Conservation (phyloP, 2,113 vertebrate species). For the Carettochelys insculpta region DNA sequence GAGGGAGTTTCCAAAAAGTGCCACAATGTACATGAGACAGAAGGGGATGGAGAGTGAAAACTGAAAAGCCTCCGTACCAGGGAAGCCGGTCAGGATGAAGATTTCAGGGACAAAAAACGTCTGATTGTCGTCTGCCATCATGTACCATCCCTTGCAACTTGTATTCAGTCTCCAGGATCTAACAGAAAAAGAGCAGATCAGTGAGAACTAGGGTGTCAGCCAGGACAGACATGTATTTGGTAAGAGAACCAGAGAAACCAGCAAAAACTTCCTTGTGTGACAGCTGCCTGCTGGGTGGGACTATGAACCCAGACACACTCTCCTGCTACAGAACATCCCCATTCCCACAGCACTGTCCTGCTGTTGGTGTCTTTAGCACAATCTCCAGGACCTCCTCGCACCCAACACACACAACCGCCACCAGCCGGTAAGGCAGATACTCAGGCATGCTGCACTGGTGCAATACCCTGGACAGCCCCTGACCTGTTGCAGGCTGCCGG, state of each 20-base stretch:
- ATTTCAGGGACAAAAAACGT: not conserved
- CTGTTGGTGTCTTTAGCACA: no score
- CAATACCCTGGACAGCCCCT: no score
- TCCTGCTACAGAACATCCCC: no score
- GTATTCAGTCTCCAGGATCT: not conserved
- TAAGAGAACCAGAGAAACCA: not conserved
- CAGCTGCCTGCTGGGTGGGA: no score
- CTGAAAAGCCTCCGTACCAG: conserved; percentile 32
- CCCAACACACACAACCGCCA: no score
- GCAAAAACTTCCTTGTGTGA: no score
- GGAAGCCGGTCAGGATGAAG: conserved; percentile 51
- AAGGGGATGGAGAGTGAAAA: conserved; percentile 46
- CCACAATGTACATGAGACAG: conserved; percentile 34
- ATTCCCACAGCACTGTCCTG: no score
- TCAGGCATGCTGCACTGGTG: no score
- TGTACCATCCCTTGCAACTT: not conserved
- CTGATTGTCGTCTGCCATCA: conserved; percentile 13
- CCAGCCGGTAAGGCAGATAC: no score
- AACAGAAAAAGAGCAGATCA: not conserved
- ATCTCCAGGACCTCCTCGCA: no score
- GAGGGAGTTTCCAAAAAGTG: conserved; percentile 23
- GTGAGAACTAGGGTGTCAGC: not conserved
- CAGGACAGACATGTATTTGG: not conserved
- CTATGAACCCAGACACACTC: not conserved
- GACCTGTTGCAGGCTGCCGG: no score